Conservation (phyloP, 2,797 vertebrate genomes). For the Sebastes minor region DNA sequence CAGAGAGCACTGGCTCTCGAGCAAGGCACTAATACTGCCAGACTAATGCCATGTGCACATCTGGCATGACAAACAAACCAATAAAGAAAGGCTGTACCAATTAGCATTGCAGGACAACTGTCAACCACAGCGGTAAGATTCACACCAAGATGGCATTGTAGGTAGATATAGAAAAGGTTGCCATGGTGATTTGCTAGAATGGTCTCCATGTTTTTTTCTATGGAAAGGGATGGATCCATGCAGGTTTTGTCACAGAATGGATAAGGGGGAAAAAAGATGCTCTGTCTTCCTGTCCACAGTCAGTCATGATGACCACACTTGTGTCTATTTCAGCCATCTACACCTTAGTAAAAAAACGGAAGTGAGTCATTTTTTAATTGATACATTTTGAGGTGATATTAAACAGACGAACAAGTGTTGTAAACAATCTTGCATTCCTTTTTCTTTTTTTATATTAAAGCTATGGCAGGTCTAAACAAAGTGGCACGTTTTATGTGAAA, state of each 20-base stretch:
- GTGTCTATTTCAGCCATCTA: background rate
- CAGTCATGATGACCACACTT: background rate
- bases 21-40: conserved; percentile 16
- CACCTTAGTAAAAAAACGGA: background rate
- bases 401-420: background rate
- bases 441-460: background rate
- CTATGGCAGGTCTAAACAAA: background rate
- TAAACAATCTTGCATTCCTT: background rate
- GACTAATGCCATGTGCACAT: background rate
- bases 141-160: background rate
- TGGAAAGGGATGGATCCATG: background rate
- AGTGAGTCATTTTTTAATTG: background rate
- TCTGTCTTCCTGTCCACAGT: background rate
- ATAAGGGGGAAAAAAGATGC: background rate
- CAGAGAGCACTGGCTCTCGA: background rate
- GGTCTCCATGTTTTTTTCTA: conserved; percentile 1
- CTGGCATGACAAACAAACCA: background rate
- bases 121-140: background rate
- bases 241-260: background rate
- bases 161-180: conserved; percentile 22
- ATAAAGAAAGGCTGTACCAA: background rate
- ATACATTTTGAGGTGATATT: background rate
- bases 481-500: background rate
- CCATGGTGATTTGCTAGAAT: conserved; percentile 35
- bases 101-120: background rate